Base-by-base conservation (phyloP, 2,888 invertebrate genomes). In the Hemicrepidius hirtus region DNA sequence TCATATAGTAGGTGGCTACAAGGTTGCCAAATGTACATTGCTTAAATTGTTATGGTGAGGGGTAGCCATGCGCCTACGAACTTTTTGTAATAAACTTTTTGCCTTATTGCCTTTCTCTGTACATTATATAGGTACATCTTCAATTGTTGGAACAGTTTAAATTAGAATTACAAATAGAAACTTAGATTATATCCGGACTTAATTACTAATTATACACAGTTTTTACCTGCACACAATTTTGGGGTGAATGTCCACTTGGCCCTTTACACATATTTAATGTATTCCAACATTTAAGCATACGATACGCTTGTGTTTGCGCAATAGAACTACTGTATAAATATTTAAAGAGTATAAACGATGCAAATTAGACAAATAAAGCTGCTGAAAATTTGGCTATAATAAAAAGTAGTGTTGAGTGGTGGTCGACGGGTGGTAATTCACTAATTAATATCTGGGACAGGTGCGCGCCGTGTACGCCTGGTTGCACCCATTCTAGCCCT, bases 381-480 rank as follows among this genome's bases (percentile, higher is more conserved):
- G 55, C 67, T 65, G 57, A 68, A 73, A 57, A 13, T 28, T 32
- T 28, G 4, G 53, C 13, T 13, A 20, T 13, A 28, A 53, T 28
- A 53, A 57, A 55, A 20, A 64, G 68, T 46, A 41, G 73, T 67
- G 73, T 70, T 73, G 73, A 73, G 66, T 73, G 69, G 73, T 67
- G 63, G 69, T 67, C 40, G 69, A 69, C 69, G 74, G 71, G 68
- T 75, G 72, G 72, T 73, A 75, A 74, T 74, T 74, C 73, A 72
- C 74, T 77, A 77, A 77, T 77, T 77, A 77, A 75, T 77, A 77
- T 71, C 73, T 74, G 73, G 75, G 70, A 74, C 77, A 77, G 77
- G 77, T 77, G 77, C 75, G 70, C 72, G 59, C 53, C 53, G 53
- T 66, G 66, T 46, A 77, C 73, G 77, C 71, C 57, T 74, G 73